Percentiles rank a stretch among this genome's conserved stretches.
phyloP scores from a whole-genome alignment of 2,888 invertebrate species.

The Torymus auratus region DNA sequence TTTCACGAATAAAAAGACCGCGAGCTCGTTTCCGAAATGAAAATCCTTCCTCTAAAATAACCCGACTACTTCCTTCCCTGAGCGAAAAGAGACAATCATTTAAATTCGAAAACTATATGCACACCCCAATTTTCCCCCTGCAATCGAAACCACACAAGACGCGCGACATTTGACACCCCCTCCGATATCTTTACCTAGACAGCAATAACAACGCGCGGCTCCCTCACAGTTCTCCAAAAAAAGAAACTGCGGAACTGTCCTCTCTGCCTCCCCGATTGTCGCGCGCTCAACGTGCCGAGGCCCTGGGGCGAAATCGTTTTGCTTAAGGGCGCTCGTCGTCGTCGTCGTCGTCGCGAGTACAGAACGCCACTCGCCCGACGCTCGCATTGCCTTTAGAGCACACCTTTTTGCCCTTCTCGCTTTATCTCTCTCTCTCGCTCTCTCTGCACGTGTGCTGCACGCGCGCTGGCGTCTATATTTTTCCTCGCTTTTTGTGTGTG shows the following conservation, averaged over 20 bases:
- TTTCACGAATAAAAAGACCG: no score
- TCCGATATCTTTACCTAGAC: background rate
- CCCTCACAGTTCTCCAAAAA: background rate
- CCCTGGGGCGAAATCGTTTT: slow-evolving; percentile 54
- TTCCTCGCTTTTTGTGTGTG: background rate
- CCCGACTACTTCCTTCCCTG: no score
- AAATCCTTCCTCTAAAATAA: no score
- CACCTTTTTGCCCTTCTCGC: slow-evolving; percentile 36
- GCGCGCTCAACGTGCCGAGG: background rate
- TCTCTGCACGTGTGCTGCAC: background rate
- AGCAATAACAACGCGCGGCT: slow-evolving; percentile 12
- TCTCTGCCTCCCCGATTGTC: slow-evolving; percentile 38
- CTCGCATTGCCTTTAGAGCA: slow-evolving; percentile 36
- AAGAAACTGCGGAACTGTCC: background rate
- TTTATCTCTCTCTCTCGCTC: slow-evolving; percentile 6
- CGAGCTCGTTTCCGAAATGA: no score
- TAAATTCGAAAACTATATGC: no score
- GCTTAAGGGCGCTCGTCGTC: slow-evolving; percentile 50
- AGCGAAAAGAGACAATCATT: no score
- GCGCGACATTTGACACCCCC: no score
- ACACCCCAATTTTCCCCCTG: no score
- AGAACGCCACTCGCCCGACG: background rate
- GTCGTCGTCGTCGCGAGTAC: slow-evolving; percentile 8
- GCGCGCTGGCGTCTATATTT: background rate
- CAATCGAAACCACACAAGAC: no score